Base-by-base conservation (phyloP, 2,888 invertebrate species). In the Hartigia nigra region DNA sequence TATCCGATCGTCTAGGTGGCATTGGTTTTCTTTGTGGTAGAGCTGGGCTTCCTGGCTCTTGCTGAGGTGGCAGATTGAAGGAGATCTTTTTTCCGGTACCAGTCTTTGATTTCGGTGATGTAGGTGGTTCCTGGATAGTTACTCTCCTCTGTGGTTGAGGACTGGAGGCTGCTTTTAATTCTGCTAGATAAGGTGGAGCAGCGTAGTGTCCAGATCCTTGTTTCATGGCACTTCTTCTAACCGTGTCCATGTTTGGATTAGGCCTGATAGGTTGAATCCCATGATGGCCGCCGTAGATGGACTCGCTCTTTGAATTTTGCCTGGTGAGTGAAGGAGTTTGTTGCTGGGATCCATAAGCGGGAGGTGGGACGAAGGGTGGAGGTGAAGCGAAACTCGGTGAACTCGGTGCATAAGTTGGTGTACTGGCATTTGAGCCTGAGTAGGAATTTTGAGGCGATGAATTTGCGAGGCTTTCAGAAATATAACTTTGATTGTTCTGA, bases 1-100 rank as follows among this genome's bases (percentile, higher is more conserved):
- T 94, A 86, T 97, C 96, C 79, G 96, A 95, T 69, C 97, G 93
- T 85, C 95, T 95, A 0, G 97, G 97, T 35, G 96, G 96, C 82
- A 94, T 92, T 0, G 96, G 96, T 85, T 95, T 95, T 23, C 91
- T 85, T 76, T 94, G 93, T 0, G 95, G 95, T 12, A 95, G 92
- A 0, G 94, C 92, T 0, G 95, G 95, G 72, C 92, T 92, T 0
- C 93, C 93, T 12, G 93, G 92, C 81, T 93, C 93, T 70, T 90
- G 90, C 78, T 92, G 92, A 1, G 92, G 92, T 11, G 92, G 91
- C 75, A 95, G 88, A 90, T 94, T 95, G 85, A 95, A 95, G 4
- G 94, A 92, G 81, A 95, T 95, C 88, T 95, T 95, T 84, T 95
- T 95, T 4, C 87, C 91, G 72, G 92, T 93, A 9, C 93, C 93